Conservation (phyloP, 2,888 invertebrate species). For the Lasioglossum marginatum region DNA sequence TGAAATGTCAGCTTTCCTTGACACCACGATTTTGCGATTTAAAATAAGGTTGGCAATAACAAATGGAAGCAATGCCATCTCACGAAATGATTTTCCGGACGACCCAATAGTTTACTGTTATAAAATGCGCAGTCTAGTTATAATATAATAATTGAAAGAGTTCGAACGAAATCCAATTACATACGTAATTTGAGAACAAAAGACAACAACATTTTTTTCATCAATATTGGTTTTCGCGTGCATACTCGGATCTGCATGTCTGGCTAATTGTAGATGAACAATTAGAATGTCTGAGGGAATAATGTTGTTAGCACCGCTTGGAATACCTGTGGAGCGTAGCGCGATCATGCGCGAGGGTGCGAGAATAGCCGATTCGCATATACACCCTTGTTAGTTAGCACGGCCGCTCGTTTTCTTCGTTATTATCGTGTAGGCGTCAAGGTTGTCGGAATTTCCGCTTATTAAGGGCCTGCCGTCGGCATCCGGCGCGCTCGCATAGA, state of each 20-base stretch:
- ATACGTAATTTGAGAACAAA: neutral
- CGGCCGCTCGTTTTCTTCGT: constrained; percentile 49
- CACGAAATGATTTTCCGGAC: no score
- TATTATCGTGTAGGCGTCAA: constrained; percentile 58
- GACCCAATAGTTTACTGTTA: no score
- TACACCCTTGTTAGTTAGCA: constrained; percentile 53
- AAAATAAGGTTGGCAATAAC: no score
- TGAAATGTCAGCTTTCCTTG: no score
- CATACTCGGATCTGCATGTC: neutral
- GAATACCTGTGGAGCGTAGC: neutral
- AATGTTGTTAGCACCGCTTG: neutral
- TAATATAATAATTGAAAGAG: no score
- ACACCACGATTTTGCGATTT: no score
- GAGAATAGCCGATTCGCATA: constrained; percentile 9
- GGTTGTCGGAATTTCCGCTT: constrained; percentile 69
- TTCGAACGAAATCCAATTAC: no score
- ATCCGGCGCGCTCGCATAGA: constrained; percentile 59
- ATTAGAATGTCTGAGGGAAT: neutral
- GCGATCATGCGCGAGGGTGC: constrained; percentile 16
- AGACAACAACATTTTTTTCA: neutral
- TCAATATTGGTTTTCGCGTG: neutral
- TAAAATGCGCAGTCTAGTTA: no score
- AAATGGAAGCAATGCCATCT: no score
- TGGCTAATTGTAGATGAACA: neutral
- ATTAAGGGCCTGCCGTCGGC: constrained; percentile 61